Percentiles rank a stretch among this genome's conserved stretches.
Evolutionary conservation across 1,140 invertebrate genomes (phyloP).

Genomic region (Megalonaias nervosa): DNA sequence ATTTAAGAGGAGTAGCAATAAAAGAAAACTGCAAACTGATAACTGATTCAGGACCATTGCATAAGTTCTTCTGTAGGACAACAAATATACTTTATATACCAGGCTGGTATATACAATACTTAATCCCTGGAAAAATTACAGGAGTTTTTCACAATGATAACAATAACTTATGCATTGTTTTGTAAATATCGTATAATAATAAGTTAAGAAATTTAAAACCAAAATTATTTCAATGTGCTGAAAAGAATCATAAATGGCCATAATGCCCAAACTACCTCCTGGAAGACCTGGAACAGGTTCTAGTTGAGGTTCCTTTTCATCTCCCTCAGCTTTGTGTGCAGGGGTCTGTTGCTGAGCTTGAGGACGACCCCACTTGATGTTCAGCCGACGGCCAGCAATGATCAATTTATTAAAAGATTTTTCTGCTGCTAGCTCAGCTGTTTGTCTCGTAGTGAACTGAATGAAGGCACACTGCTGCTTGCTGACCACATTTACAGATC

Average conservation of each 20-base stretch:
- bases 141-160: background rate
- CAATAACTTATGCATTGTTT: background rate
- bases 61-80: background rate
- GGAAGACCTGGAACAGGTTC: constrained; percentile 92
- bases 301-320: constrained; percentile 72
- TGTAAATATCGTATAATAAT: background rate
- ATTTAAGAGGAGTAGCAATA: too few species aligned
- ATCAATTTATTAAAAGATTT: constrained; percentile 96
- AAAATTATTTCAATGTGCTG: background rate
- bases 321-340: constrained; percentile 62
- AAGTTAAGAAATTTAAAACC: background rate
- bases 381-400: constrained; percentile 78
- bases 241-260: background rate
- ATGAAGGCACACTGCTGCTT: constrained; percentile 99
- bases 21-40: too few species aligned
- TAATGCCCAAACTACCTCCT: constrained; percentile 51
- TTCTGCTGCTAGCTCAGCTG: constrained; percentile 95
- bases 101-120: background rate
- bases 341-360: constrained; percentile 59
- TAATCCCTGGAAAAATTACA: background rate
- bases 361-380: constrained; percentile 93
- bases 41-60: too few species aligned
- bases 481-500: constrained; percentile 91
- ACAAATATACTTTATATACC: constrained; percentile 1
- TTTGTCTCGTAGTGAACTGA: constrained; percentile 90